These are phyloP conservation scores for Exaiptasia diaphana DNA, from an alignment of 64 coral and sea anemone genomes.

Conservation along the genomic window DNA sequence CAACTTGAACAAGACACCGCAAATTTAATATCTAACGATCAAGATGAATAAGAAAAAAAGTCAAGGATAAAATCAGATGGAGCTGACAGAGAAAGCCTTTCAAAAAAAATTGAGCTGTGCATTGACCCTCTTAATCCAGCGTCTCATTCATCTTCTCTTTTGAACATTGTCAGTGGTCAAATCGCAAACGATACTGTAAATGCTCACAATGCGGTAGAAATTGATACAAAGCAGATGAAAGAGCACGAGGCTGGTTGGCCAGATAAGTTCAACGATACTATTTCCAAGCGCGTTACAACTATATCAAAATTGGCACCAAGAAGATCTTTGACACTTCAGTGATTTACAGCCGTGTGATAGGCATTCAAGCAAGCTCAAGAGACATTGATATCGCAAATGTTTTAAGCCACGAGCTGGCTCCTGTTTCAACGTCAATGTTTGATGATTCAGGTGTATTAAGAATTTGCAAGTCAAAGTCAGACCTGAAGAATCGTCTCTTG, in stretches of 20 bases:
- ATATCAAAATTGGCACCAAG: conserved; percentile 45
- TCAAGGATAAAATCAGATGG: neutral
- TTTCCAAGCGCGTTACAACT: conserved; percentile 50
- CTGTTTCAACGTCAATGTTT: conserved; percentile 59
- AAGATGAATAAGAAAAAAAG: neutral
- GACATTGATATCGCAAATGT: conserved; percentile 47
- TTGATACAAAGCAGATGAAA: conserved; percentile 37
- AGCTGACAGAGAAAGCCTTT: conserved; percentile 21
- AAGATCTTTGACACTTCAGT: conserved; percentile 55
- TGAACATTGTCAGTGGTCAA: conserved; percentile 60
- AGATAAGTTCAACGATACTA: conserved; percentile 27
- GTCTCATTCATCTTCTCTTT: conserved; percentile 42
- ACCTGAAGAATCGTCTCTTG: conserved; percentile 45
- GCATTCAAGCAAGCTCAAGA: conserved; percentile 62
- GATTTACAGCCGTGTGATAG: conserved; percentile 67
- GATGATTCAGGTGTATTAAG: conserved; percentile 53
- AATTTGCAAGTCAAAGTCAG: conserved; percentile 60
- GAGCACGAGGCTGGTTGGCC: conserved; percentile 53
- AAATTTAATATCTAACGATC: neutral
- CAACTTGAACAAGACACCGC: conserved; percentile 9
- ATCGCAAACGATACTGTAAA: conserved; percentile 30
- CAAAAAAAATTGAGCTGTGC: conserved; percentile 32
- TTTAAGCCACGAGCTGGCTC: conserved; percentile 60
- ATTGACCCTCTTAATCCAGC: conserved; percentile 36
- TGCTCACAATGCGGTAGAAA: conserved; percentile 31